These are phyloP conservation scores for Bryconaethiops microstoma DNA, from an alignment of 2,797 vertebrate genomes.

Conservation along the genomic window DNA sequence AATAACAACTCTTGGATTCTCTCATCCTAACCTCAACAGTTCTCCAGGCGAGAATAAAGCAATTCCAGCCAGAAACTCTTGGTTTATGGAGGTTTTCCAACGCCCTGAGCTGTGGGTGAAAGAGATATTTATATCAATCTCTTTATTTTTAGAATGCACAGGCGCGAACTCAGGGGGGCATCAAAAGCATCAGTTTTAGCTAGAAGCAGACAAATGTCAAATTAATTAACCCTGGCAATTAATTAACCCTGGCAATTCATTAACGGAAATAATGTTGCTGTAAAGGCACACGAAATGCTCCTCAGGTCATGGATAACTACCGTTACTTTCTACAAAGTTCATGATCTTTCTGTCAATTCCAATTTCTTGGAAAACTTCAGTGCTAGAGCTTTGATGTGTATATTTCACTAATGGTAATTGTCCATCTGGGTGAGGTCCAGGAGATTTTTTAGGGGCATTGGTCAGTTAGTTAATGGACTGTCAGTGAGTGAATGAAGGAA, in stretches of 20 bases:
- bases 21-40: neutral
- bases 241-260: conserved; percentile 1
- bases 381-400: neutral
- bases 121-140: conserved; percentile 29
- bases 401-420: too few relatives aligned
- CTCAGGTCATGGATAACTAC: neutral
- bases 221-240: neutral
- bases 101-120: conserved; percentile 24
- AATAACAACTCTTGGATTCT: conserved; percentile 25
- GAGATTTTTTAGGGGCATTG: neutral
- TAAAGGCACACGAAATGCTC: conserved; percentile 22
- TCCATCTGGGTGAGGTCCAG: too few relatives aligned
- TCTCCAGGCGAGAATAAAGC: conserved; percentile 18
- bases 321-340: neutral
- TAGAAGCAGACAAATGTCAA: conserved; percentile 7
- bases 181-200: conserved; percentile 18
- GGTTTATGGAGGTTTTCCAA: conserved; percentile 12
- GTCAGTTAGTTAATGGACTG: neutral
- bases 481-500: conserved; percentile 61
- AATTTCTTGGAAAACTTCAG: neutral
- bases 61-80: neutral
- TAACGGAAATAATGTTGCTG: conserved; percentile 2
- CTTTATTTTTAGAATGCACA: neutral
- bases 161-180: neutral
- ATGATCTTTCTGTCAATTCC: neutral